Conservation (phyloP, 2,797 vertebrate species). For the Myiotriccus ornatus region DNA sequence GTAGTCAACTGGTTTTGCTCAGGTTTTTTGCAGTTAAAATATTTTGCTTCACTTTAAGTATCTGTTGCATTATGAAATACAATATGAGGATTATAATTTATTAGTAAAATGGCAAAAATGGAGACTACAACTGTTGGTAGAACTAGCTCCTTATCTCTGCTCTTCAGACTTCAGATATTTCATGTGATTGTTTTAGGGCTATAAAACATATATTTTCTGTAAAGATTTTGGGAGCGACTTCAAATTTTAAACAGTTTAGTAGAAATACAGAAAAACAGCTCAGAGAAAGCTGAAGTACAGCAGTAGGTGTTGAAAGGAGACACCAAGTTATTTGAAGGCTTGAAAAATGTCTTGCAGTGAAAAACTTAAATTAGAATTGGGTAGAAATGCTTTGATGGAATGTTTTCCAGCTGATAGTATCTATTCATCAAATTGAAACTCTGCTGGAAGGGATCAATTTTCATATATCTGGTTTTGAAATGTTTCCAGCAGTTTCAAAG, state of each 20-base stretch:
- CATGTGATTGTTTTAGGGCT: not conserved
- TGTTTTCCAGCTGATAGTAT: constrained; percentile 36
- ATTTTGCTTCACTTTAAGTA: not conserved
- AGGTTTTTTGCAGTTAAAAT: not conserved
- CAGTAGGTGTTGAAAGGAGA: constrained; percentile 16
- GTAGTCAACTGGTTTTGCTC: not conserved
- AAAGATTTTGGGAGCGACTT: not conserved
- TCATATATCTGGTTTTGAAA: constrained; percentile 27
- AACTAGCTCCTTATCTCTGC: not conserved
- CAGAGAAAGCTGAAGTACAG: not conserved
- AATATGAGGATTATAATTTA: not conserved
- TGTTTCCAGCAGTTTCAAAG: not conserved
- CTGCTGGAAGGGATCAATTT: constrained; percentile 34
- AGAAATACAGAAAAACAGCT: not conserved
- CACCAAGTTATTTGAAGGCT: constrained; percentile 10
- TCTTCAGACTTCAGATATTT: not conserved
- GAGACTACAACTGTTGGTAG: not conserved
- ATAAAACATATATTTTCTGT: not conserved
- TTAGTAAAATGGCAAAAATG: not conserved
- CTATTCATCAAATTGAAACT: constrained; percentile 38
- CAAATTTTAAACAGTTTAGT: not conserved
- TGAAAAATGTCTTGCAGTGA: constrained; percentile 36
- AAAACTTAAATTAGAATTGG: constrained; percentile 9
- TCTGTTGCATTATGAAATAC: not conserved
- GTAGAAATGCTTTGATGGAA: constrained; percentile 35